Base-by-base conservation (phyloP, 2,888 invertebrate species). In the Elysia crispata region DNA sequence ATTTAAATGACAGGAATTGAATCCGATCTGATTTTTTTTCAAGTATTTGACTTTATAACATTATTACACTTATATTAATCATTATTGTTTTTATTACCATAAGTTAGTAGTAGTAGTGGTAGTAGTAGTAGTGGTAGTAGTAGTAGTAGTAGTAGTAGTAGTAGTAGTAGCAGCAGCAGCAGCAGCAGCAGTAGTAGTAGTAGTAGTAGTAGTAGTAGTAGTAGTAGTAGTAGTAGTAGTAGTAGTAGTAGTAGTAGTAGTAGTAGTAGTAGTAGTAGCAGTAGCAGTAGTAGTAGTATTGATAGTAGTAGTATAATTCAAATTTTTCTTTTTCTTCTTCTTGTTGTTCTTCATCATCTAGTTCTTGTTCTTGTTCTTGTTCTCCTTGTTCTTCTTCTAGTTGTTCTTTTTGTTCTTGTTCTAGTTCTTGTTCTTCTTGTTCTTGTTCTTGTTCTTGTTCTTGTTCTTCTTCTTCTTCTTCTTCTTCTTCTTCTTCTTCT, bases 101-200 rank as follows among this genome's bases (percentile, higher is more conserved):
- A 11, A 66, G 28, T n/a, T 11, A 25, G 13, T 66, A 66, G 66
- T n/a, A 66, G 66, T n/a, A 66, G 28, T 66, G 31, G 66, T 66
- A 66, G 66, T n/a, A 3, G 20, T 67, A 31, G 67, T 31, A 67
- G 31, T 67, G 41, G 30, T 31, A 67, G 67, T 15, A 67, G 33
- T 15, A 67, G 67, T 31, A 67, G 67, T 67, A 67, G 67, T 31
- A 67, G 67, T 30, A 31, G 30, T 67, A 31, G 67, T 67, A 67
- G 67, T 67, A 67, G 6, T 67, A 67, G 31, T 67, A 67, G 67
- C n/a, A 69, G 69, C 41, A 69, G 23, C 15, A 69, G 69, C n/a
- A 31, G 31, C 41, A 15, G 31, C n/a, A 66, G 66, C 18, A 66
- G 8, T 31, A 31, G 30, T 31, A 31, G 69, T 69, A 69, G 31